Evolutionary conservation across 2,113 vertebrate species (phyloP).

Genomic region (Phocoena sinus): DNA sequence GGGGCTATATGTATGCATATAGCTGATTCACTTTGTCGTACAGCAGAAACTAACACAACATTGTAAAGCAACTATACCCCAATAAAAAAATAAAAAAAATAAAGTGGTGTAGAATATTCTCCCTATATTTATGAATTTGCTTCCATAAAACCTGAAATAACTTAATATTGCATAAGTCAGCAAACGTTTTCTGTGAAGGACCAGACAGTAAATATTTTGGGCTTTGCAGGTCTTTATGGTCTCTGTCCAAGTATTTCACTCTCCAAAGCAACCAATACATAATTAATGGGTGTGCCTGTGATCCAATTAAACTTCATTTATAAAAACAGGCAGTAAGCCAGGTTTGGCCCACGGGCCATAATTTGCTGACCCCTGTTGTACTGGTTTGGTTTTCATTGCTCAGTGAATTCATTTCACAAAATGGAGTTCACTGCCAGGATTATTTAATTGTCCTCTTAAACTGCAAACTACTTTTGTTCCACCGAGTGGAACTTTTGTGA

Average conservation of each 20-base stretch:
- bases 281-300: background rate
- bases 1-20: no score
- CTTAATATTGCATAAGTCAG: background rate
- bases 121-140: background rate
- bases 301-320: slow-evolving; percentile 40
- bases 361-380: background rate
- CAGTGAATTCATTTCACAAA: slow-evolving; percentile 26
- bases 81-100: background rate
- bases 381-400: slow-evolving; percentile 23
- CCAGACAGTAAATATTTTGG: background rate
- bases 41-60: no score
- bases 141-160: background rate
- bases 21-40: no score
- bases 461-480: slow-evolving; percentile 35
- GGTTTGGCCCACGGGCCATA: background rate
- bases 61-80: no score
- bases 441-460: slow-evolving; percentile 25
- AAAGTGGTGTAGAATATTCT: background rate
- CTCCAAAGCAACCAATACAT: background rate
- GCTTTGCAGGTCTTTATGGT: background rate
- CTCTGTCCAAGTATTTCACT: background rate
- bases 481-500: background rate
- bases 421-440: background rate
- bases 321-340: background rate
- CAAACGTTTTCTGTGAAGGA: background rate